Conservation (phyloP, 2,888 invertebrate species). For the Dynastes tityus region DNA sequence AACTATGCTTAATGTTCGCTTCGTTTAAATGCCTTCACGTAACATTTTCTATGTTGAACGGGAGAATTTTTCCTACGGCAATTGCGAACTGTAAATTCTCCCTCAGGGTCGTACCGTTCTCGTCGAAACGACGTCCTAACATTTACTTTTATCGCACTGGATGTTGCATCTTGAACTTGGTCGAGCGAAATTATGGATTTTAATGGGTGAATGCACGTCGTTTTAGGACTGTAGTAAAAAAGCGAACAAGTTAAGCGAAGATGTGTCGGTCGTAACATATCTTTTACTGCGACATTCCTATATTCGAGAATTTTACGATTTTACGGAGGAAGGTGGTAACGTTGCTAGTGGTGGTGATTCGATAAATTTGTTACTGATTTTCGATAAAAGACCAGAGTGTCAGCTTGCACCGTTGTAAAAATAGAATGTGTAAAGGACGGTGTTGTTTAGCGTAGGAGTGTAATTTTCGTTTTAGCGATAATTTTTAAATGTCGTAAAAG, state of each 20-base stretch:
- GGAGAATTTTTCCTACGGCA: not conserved
- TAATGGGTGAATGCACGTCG: constrained; percentile 32
- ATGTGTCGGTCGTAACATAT: not conserved
- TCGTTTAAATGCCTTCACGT: constrained; percentile 1
- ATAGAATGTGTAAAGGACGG: not conserved
- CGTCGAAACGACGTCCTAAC: constrained; percentile 25
- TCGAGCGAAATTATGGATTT: constrained; percentile 34
- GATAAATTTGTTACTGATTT: constrained; percentile 21
- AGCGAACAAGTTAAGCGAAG: not conserved
- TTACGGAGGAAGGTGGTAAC: not conserved
- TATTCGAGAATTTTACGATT: constrained; percentile 25
- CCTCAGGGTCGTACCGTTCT: constrained; percentile 6
- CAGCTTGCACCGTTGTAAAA: constrained; percentile 18
- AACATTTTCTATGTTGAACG: not conserved
- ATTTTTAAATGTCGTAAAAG: too few species aligned
- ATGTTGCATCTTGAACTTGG: constrained; percentile 19
- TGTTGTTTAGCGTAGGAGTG: not conserved
- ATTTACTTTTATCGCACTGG: constrained; percentile 34
- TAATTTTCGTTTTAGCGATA: not conserved
- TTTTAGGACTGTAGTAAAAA: constrained; percentile 1
- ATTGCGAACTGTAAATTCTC: constrained; percentile 35
- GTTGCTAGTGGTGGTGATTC: constrained; percentile 7
- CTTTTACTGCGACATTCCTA: constrained; percentile 17
- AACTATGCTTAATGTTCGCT: constrained; percentile 1
- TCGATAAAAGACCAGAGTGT: constrained; percentile 20